Base-by-base conservation (phyloP, 2,888 invertebrate genomes). In the Pyrrhosoma nymphula region DNA sequence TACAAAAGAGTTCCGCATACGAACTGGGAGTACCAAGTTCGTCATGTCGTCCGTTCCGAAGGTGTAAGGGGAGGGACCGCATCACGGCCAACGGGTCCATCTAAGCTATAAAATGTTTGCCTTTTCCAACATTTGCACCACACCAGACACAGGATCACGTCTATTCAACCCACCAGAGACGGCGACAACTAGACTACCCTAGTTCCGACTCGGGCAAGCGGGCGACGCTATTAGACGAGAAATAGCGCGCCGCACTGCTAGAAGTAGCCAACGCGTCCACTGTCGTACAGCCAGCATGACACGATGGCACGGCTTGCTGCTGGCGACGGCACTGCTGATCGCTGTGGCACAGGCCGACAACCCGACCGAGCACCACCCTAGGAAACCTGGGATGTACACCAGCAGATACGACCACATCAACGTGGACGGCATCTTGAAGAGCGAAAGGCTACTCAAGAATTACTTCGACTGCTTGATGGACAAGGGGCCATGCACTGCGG, bases 391-490 rank as follows among this genome's bases (percentile, higher is more conserved):
- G 2, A 96, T 95, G 95, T 97, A 97, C 96, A 97, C 97, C 63
- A 97, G 97, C 56, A 97, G 98, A 96, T 98, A 98, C 96, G 98
- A 98, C 96, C 98, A 98, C 96, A 97, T 98, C 96, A 98, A 98
- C 96, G 97, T 98, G 56, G 98, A 98, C 96, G 97, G 97, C 90
- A 97, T 98, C 96, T 97, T 98, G 96, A 97, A 97, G 95, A 98
- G 98, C 96, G 98, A 98, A 96, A 97, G 98, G 96, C 97, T 98
- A 96, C 97, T 98, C 95, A 98, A 97, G 96, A 98, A 98, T 96
- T 98, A 98, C 97, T 98, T 98, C 96, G 98, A 98, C 95, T 98
- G 98, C 96, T 97, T 98, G 95, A 97, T 98, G 95, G 98, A 97
- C 96, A 97, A 97, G 96, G 98, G 98, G 96, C 98, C 98, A 95